A percentile compares a stretch with the other conserved stretches of the same genome.
Evolutionary conservation across 30 jellyfish, hydroid and myxozoan genomes (phyloP).

Genomic region (Mastigias papua): DNA sequence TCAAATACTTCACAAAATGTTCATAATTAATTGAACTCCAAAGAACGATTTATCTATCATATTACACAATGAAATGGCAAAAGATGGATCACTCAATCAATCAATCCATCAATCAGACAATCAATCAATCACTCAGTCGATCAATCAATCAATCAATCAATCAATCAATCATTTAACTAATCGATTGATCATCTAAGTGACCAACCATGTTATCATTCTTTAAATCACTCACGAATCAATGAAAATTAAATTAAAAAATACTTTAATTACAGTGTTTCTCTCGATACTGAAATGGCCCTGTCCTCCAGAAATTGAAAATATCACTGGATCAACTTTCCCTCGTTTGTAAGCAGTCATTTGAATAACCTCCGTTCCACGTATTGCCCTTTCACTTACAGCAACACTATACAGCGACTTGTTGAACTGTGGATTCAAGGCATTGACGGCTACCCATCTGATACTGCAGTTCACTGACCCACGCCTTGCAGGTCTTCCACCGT

Average conservation of each 20-base stretch:
- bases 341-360: conserved; percentile 49
- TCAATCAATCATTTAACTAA: not conserved
- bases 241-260: not conserved
- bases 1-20: not conserved
- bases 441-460: conserved; percentile 71
- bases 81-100: too few species aligned
- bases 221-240: not conserved
- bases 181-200: not conserved
- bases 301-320: conserved; percentile 70
- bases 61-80: too few species aligned
- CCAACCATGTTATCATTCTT: not conserved
- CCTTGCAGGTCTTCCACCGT: conserved; percentile 59
- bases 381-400: conserved; percentile 24
- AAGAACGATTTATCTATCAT: too few species aligned
- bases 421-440: conserved; percentile 62
- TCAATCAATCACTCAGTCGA: too few species aligned
- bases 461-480: conserved; percentile 33
- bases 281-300: conserved; percentile 53
- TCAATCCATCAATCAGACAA: too few species aligned
- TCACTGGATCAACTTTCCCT: conserved; percentile 59
- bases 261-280: conserved; percentile 36
- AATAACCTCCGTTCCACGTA: conserved; percentile 37
- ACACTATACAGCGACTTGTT: conserved; percentile 38
- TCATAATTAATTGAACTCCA: too few species aligned
- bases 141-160: not conserved